phyloP scores from a whole-genome alignment of 2,797 vertebrate species.

The Tenualosa thibaudeaui region DNA sequence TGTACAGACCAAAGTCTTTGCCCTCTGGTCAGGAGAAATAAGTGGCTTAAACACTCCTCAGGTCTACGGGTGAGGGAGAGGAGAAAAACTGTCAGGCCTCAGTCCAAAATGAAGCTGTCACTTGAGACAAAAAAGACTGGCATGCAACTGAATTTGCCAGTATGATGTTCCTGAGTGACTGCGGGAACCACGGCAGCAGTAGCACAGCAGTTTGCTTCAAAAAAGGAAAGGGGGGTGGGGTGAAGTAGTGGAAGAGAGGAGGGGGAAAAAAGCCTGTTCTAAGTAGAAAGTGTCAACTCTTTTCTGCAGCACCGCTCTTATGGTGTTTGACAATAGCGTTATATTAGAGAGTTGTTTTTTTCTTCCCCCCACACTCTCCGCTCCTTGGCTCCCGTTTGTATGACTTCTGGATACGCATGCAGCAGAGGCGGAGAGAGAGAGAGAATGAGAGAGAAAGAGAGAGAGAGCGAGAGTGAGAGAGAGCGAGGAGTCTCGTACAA shows the following conservation, averaged over 20 bases:
- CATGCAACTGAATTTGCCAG: neutral
- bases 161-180: constrained; percentile 17
- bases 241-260: neutral
- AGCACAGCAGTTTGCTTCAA: neutral
- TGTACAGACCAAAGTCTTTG: neutral
- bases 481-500: neutral
- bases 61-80: neutral
- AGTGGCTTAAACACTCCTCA: neutral
- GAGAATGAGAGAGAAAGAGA: neutral
- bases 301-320: neutral
- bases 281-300: constrained; percentile 13
- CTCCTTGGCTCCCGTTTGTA: neutral
- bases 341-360: constrained; percentile 19
- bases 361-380: neutral
- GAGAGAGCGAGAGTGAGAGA: neutral
- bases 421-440: neutral
- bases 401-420: neutral
- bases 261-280: neutral
- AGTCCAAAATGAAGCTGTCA: neutral
- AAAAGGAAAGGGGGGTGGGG: too few relatives aligned
- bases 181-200: neutral
- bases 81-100: neutral
- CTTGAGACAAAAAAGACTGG: neutral
- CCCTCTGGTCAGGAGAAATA: neutral
- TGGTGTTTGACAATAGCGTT: constrained; percentile 24